phyloP scores from a whole-genome alignment of 2,113 vertebrate species.

The Piaya cayana region DNA sequence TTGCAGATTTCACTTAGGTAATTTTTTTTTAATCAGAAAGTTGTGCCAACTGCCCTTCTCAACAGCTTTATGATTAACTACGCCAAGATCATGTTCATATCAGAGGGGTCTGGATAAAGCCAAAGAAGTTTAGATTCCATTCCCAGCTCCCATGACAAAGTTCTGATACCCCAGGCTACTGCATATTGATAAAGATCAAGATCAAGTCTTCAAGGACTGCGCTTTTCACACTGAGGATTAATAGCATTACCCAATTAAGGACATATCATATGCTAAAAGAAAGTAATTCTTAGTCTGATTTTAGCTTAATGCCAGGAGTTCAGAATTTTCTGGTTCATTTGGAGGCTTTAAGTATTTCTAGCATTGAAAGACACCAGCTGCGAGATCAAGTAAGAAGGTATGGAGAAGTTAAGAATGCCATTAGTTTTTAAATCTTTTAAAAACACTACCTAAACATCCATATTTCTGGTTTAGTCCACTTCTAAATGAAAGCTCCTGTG shows the following conservation, averaged over 20 bases:
- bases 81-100: background rate
- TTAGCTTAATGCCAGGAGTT: background rate
- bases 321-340: background rate
- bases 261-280: background rate
- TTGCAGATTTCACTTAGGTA: background rate
- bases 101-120: background rate
- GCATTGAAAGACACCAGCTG: background rate
- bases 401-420: background rate
- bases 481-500: background rate
- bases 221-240: background rate
- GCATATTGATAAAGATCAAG: background rate
- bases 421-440: background rate
- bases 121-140: background rate
- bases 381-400: background rate
- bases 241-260: background rate
- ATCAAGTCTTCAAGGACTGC: background rate
- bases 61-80: background rate
- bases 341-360: background rate
- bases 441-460: background rate
- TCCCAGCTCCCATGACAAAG: background rate
- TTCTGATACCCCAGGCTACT: background rate
- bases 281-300: background rate
- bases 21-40: background rate
- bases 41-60: background rate
- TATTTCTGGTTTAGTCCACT: background rate